These are phyloP conservation scores for Stratiomys singularior DNA, from an alignment of 2,888 invertebrate species.

Conservation along the genomic window DNA sequence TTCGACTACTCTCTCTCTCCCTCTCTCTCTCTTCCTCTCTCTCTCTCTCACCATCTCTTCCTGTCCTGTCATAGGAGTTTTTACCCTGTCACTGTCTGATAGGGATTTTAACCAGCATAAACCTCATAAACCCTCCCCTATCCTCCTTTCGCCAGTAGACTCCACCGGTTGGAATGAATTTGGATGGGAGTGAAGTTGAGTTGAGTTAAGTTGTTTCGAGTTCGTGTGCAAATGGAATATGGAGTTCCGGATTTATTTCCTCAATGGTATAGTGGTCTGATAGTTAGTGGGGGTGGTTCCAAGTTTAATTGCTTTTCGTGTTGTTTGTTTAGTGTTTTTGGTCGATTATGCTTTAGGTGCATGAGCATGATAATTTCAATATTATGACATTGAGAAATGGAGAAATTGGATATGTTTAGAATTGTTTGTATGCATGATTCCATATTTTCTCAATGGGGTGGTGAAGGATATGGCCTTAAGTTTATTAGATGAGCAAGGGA, in stretches of 20 bases:
- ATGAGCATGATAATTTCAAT: constrained; percentile 27
- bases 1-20: background rate
- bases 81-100: constrained; percentile 17
- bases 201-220: background rate
- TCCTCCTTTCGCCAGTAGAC: background rate
- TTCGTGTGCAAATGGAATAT: constrained; percentile 6
- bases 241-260: constrained; percentile 29
- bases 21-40: background rate
- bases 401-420: constrained; percentile 10
- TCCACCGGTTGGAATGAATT: background rate
- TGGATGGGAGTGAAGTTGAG: background rate
- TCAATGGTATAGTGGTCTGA: background rate
- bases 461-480: background rate
- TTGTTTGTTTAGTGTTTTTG: constrained; percentile 40
- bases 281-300: constrained; percentile 31
- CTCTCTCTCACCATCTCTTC: background rate
- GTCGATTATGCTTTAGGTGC: constrained; percentile 36
- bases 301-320: constrained; percentile 40
- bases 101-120: background rate
- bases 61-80: too few relatives aligned
- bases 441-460: background rate
- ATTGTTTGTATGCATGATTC: constrained; percentile 3
- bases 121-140: background rate
- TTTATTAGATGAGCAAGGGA: too few relatives aligned
- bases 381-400: constrained; percentile 18